Conservation (phyloP, 1,140 invertebrate species). For the Lucilia sericata region DNA sequence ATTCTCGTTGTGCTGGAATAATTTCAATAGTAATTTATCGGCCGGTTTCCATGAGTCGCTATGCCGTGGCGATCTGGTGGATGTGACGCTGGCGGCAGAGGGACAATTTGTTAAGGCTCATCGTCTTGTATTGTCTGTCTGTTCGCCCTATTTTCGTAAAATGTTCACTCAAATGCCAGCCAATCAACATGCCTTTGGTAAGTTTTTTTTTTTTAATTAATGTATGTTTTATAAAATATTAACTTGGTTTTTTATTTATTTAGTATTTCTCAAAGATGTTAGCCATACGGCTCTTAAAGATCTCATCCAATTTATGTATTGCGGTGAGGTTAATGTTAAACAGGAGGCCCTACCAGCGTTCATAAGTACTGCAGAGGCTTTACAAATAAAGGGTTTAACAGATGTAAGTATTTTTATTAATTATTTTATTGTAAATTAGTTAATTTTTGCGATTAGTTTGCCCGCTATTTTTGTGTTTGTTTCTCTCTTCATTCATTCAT, state of each 20-base stretch:
- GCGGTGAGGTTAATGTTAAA: slow-evolving; percentile 86
- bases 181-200: slow-evolving; percentile 73
- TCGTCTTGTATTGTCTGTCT: slow-evolving; percentile 83
- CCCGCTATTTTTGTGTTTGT: slow-evolving; percentile 18
- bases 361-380: slow-evolving; percentile 85
- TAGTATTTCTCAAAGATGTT: slow-evolving; percentile 87
- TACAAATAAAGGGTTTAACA: slow-evolving; percentile 87
- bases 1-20: slow-evolving; percentile 81
- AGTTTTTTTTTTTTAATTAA: slow-evolving; percentile 45
- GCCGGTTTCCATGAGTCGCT: slow-evolving; percentile 78
- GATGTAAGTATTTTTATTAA: slow-evolving; percentile 57
- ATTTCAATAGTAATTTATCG: slow-evolving; percentile 78
- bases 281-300: slow-evolving; percentile 80
- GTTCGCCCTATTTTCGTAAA: slow-evolving; percentile 85
- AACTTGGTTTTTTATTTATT: slow-evolving; percentile 56
- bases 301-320: slow-evolving; percentile 88
- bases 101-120: slow-evolving; percentile 82
- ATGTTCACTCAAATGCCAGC: slow-evolving; percentile 77
- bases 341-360: slow-evolving; percentile 85
- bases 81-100: slow-evolving; percentile 84
- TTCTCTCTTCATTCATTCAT: too few relatives aligned
- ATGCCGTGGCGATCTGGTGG: slow-evolving; percentile 80
- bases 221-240: background rate
- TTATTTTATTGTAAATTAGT: background rate
- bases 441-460: background rate